A percentile compares a stretch with the other conserved stretches of the same genome.
These are phyloP conservation scores for Notothenia rossii DNA, from an alignment of 2,113 vertebrate species.

Conservation along the genomic window DNA sequence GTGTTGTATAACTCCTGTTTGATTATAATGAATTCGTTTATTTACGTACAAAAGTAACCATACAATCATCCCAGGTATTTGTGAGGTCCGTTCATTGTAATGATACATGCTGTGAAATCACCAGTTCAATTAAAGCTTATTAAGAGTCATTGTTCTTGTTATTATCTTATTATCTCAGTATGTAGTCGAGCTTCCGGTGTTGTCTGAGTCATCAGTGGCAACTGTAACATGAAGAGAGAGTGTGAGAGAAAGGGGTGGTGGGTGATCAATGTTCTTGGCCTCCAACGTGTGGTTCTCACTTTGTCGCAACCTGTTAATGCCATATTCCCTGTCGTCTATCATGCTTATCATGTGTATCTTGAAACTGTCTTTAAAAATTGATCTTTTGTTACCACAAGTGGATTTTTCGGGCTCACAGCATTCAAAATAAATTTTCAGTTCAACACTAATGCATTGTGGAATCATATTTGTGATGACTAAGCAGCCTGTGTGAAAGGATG, in stretches of 20 bases:
- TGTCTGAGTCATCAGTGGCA: constrained; percentile 63
- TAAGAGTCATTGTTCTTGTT: constrained; percentile 44
- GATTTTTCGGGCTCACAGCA: not conserved
- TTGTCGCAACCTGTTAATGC: constrained; percentile 31
- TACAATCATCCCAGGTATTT: not conserved
- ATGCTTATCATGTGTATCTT: constrained; percentile 18
- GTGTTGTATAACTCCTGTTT: not conserved
- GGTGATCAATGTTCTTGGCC: constrained; percentile 38
- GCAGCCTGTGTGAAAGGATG: not conserved
- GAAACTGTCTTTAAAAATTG: not conserved
- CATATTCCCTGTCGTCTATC: constrained; percentile 27
- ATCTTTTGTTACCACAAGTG: not conserved
- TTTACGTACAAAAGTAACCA: not conserved
- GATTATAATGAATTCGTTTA: not conserved
- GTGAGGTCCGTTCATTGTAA: not conserved
- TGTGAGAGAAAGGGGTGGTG: not conserved
- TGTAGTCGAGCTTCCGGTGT: constrained; percentile 39
- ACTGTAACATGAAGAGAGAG: constrained; percentile 17
- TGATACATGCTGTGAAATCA: constrained; percentile 25
- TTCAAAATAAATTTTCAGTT: not conserved
- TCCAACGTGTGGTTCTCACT: constrained; percentile 39
- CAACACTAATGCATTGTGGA: not conserved
- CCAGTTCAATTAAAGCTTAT: constrained; percentile 34
- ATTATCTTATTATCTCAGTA: constrained; percentile 31
- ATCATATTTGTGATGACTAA: constrained; percentile 4